Percentiles rank a stretch among this genome's conserved stretches.
Evolutionary conservation across 2,797 vertebrate genomes (phyloP).

Genomic region (Varecia variegata): DNA sequence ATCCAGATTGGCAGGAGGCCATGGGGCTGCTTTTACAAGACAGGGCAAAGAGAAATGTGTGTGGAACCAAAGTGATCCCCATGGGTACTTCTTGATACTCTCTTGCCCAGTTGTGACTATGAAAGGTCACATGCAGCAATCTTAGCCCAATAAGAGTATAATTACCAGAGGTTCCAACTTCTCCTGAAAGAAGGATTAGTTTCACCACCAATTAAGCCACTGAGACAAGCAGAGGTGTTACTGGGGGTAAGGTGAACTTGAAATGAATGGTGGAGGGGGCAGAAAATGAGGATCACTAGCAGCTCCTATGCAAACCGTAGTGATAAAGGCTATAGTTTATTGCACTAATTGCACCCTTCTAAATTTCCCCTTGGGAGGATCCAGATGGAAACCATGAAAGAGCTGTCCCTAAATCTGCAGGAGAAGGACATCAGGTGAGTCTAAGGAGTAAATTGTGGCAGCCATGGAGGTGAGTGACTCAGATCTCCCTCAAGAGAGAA

Average conservation of each 20-base stretch:
- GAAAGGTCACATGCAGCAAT: neutral
- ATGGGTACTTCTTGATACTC: neutral
- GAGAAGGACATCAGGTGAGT: neutral
- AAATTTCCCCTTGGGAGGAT: neutral
- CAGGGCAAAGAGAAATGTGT: neutral
- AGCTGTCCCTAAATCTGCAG: neutral
- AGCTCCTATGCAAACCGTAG: neutral
- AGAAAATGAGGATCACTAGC: neutral
- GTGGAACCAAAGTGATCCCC: neutral
- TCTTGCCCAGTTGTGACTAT: neutral
- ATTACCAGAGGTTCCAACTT: neutral
- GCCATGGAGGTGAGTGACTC: neutral
- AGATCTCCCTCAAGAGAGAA: neutral
- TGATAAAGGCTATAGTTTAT: neutral
- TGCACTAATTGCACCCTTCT: neutral
- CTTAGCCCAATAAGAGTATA: neutral
- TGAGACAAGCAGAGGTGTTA: neutral
- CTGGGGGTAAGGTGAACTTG: neutral
- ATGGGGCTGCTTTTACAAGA: neutral
- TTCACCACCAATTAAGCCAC: neutral
- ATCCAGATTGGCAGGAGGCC: neutral
- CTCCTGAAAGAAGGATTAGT: neutral
- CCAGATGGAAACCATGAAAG: neutral
- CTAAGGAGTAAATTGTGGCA: neutral
- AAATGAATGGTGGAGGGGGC: neutral